Evolutionary conservation across 1,140 invertebrate species (phyloP).

Genomic region (Philotrypesis tridentata): DNA sequence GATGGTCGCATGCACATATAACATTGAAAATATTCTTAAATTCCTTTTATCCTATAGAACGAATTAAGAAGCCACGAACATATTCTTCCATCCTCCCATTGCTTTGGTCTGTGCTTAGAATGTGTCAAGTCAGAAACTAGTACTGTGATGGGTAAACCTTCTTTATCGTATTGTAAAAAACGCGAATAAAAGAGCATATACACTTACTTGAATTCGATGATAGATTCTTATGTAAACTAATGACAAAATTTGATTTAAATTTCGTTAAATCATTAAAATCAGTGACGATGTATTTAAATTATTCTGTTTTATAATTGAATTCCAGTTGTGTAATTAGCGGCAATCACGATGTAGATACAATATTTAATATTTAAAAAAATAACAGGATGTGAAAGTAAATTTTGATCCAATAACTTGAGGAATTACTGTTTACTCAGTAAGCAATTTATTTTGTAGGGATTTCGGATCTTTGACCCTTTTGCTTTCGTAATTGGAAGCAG

Average conservation of each 20-base stretch:
- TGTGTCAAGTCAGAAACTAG: constrained; percentile 63
- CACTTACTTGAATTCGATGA: not conserved
- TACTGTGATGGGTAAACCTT: constrained; percentile 60
- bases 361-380: too few species aligned
- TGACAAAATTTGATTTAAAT: too few species aligned
- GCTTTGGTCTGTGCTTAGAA: constrained; percentile 60
- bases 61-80: constrained; percentile 56
- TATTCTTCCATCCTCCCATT: constrained; percentile 51
- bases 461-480: not conserved
- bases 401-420: not conserved
- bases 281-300: not conserved
- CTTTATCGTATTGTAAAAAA: constrained; percentile 3
- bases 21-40: constrained; percentile 15
- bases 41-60: constrained; percentile 53
- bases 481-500: not conserved
- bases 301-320: too few species aligned
- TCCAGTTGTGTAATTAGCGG: not conserved
- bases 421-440: not conserved
- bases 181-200: not conserved
- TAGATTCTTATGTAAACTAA: too few species aligned
- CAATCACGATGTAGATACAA: not conserved
- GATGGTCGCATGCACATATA: not conserved
- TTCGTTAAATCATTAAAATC: not conserved
- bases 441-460: constrained; percentile 28
- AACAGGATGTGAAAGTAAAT: not conserved